Conservation (phyloP, 2,888 invertebrate species). For the Erynnis tages region DNA sequence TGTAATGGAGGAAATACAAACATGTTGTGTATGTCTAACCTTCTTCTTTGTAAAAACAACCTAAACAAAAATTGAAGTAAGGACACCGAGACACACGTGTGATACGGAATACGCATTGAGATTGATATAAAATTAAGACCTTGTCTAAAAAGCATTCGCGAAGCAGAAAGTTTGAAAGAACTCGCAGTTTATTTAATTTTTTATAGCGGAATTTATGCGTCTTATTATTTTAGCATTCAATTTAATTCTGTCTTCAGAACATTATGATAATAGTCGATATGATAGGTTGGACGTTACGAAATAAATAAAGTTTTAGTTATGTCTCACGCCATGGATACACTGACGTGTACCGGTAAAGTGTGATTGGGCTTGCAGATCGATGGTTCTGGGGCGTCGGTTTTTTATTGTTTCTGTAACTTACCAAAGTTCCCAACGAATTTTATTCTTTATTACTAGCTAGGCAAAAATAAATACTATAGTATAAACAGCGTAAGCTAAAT, state of each 20-base stretch:
- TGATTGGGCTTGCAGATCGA: too few species aligned
- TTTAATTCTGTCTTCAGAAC: constrained; percentile 7
- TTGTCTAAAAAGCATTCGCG: constrained; percentile 19
- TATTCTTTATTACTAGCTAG: too few species aligned
- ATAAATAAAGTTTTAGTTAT: not conserved
- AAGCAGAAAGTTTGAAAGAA: constrained; percentile 15
- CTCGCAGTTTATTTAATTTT: constrained; percentile 24
- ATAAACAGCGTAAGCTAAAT: too few species aligned
- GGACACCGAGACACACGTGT: constrained; percentile 17
- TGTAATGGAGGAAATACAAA: too few species aligned
- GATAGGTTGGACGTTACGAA: not conserved
- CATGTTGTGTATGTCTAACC: not conserved
- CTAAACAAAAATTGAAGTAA: constrained; percentile 17
- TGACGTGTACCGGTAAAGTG: too few species aligned
- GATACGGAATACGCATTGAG: constrained; percentile 20
- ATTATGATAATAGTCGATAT: constrained; percentile 10
- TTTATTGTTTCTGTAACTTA: too few species aligned
- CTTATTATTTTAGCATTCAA: constrained; percentile 14
- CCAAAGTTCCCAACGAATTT: too few species aligned
- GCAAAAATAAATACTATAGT: too few species aligned
- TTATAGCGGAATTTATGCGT: constrained; percentile 23
- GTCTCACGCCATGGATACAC: too few species aligned
- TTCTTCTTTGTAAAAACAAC: constrained; percentile 5
- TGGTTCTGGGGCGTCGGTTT: too few species aligned
- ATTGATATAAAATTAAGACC: constrained; percentile 23